These are phyloP conservation scores for Polypterus senegalus DNA, from an alignment of 2,113 vertebrate genomes.

Conservation along the genomic window DNA sequence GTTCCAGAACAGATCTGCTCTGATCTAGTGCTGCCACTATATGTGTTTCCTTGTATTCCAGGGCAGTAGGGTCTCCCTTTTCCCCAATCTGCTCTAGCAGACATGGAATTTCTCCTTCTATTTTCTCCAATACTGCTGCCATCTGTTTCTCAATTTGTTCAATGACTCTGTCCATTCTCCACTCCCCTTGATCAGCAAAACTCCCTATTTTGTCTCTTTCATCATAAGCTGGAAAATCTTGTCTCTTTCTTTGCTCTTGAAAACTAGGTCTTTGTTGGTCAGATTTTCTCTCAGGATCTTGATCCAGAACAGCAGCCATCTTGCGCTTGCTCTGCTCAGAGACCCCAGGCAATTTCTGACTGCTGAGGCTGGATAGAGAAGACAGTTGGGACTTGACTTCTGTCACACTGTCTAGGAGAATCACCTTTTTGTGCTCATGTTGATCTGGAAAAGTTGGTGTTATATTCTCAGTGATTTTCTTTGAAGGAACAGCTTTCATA, in stretches of 20 bases:
- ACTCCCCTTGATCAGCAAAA: slow-evolving; percentile 40
- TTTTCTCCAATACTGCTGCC: slow-evolving; percentile 61
- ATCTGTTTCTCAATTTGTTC: slow-evolving; percentile 65
- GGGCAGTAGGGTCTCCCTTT: slow-evolving; percentile 43
- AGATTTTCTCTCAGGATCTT: slow-evolving; percentile 22
- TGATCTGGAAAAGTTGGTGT: too few relatives aligned
- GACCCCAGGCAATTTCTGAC: background rate
- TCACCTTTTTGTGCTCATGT: too few relatives aligned
- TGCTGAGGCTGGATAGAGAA: too few relatives aligned
- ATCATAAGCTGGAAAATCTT: too few relatives aligned
- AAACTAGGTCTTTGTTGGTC: slow-evolving; percentile 1
- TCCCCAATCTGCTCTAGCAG: slow-evolving; percentile 60
- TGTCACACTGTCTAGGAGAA: slow-evolving; percentile 16
- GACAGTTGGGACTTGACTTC: too few relatives aligned
- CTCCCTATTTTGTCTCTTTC: too few relatives aligned
- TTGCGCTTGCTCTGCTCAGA: slow-evolving; percentile 27
- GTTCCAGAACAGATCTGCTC: too few relatives aligned
- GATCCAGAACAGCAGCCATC: slow-evolving; percentile 34
- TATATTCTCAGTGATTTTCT: too few relatives aligned
- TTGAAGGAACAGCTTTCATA: too few relatives aligned
- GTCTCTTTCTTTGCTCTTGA: background rate
- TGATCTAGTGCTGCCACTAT: too few relatives aligned
- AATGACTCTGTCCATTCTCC: slow-evolving; percentile 65
- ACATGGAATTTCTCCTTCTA: slow-evolving; percentile 63
- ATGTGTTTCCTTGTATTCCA: too few relatives aligned